Evolutionary conservation across 2,888 invertebrate species (phyloP).

Genomic region (Pollenia angustigena): DNA sequence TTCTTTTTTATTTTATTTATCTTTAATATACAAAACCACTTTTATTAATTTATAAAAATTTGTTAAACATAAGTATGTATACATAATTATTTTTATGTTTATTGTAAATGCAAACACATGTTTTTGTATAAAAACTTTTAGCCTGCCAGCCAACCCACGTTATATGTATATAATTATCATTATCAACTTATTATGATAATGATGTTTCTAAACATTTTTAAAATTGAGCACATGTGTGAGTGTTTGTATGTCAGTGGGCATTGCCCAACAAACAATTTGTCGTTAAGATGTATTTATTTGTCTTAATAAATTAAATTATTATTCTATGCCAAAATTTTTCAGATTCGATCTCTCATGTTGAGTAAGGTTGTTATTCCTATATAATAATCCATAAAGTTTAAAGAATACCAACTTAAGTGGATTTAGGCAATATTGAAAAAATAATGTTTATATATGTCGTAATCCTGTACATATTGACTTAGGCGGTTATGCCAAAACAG

Average conservation of each 20-base stretch:
- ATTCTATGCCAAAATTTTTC: no score
- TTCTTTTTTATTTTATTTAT: constrained; percentile 6
- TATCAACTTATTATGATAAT: constrained; percentile 22
- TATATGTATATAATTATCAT: constrained; percentile 3
- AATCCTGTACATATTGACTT: no score
- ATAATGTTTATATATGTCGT: no score
- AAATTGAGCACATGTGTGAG: not conserved
- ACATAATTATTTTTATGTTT: not conserved
- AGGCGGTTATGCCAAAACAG: no score
- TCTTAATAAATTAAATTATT: no score
- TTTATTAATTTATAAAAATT: constrained; percentile 28
- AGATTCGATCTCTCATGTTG: no score
- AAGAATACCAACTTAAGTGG: no score
- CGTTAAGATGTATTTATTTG: not conserved
- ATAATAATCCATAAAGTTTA: no score
- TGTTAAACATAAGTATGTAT: no score
- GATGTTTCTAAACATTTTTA: constrained; percentile 20
- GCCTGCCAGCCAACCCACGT: constrained; percentile 12
- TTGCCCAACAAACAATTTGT: constrained; percentile 21
- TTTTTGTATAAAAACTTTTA: not conserved
- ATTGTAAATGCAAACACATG: constrained; percentile 9
- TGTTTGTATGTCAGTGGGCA: not conserved
- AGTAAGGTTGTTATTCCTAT: no score
- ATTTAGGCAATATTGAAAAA: no score
- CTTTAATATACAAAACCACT: constrained; percentile 5